Evolutionary conservation across 2,888 invertebrate genomes (phyloP).

Genomic region (Trachelus iudaicus): DNA sequence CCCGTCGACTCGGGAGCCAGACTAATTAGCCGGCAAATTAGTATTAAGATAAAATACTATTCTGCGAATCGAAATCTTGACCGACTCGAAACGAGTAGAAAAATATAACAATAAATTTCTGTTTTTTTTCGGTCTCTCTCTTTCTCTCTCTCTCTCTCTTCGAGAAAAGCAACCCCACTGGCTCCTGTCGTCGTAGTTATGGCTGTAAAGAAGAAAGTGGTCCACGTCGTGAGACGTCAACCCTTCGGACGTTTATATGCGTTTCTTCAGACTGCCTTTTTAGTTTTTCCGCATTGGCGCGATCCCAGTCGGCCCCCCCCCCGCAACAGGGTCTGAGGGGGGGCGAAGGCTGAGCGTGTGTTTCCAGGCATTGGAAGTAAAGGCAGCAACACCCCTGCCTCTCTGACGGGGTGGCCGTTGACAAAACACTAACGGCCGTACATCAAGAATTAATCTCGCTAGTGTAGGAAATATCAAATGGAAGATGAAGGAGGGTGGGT

Average conservation of each 20-base stretch:
- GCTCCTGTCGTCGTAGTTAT: too few relatives aligned
- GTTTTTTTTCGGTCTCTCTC: neutral
- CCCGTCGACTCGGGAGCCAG: too few relatives aligned
- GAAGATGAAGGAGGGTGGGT: neutral
- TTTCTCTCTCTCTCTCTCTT: conserved; percentile 4
- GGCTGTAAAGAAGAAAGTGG: neutral
- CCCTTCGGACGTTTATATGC: conserved; percentile 5
- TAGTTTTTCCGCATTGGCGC: too few relatives aligned
- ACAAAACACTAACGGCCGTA: conserved; percentile 10
- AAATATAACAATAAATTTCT: neutral
- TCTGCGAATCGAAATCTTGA: too few relatives aligned
- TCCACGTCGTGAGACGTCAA: neutral
- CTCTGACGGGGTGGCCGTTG: neutral
- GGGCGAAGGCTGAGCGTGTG: too few relatives aligned
- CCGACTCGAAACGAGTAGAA: too few relatives aligned
- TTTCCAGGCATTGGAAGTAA: too few relatives aligned
- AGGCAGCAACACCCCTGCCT: too few relatives aligned
- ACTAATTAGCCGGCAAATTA: too few relatives aligned
- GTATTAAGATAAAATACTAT: too few relatives aligned
- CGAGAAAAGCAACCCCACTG: conserved; percentile 9
- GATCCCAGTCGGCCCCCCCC: too few relatives aligned
- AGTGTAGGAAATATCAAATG: conserved; percentile 36
- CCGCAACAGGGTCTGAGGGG: too few relatives aligned
- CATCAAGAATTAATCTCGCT: conserved; percentile 46
- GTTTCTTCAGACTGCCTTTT: neutral